These are phyloP conservation scores for Temnothorax unifasciatus DNA, from an alignment of 2,888 invertebrate genomes.

Conservation along the genomic window DNA sequence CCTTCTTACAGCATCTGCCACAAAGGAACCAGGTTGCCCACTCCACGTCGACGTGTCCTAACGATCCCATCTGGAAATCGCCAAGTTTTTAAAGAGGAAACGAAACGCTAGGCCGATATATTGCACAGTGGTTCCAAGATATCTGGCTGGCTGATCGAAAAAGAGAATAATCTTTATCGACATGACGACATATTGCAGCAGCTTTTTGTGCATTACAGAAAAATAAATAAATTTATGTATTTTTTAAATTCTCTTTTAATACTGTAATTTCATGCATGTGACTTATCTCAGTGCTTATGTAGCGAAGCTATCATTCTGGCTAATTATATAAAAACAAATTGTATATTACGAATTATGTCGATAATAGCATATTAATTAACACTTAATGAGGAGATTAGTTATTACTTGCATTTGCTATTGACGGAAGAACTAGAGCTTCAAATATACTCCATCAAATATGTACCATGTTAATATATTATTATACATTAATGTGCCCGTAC, in stretches of 20 bases:
- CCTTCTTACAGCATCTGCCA: slow-evolving; percentile 65
- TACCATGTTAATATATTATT: neutral
- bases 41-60: slow-evolving; percentile 57
- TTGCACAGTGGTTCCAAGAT: neutral
- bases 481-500: neutral
- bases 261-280: neutral
- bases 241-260: neutral
- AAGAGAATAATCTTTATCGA: neutral
- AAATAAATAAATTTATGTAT: neutral
- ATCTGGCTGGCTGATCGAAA: neutral
- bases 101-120: neutral
- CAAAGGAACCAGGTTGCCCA: slow-evolving; percentile 58
- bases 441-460: neutral
- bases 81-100: slow-evolving; percentile 35
- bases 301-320: neutral
- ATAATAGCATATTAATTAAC: slow-evolving; percentile 19
- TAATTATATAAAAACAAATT: slow-evolving; percentile 46
- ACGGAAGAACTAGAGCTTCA: slow-evolving; percentile 21
- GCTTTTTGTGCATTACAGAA: no score
- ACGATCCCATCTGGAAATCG: slow-evolving; percentile 73
- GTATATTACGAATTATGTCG: slow-evolving; percentile 39
- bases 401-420: slow-evolving; percentile 27
- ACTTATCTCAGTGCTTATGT: neutral
- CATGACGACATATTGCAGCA: neutral
- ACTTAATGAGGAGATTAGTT: slow-evolving; percentile 50